Evolutionary conservation across 2,113 vertebrate species (phyloP), one percentile per base, ranked within the genome.

Genomic region (Oryzias celebensis): DNA sequence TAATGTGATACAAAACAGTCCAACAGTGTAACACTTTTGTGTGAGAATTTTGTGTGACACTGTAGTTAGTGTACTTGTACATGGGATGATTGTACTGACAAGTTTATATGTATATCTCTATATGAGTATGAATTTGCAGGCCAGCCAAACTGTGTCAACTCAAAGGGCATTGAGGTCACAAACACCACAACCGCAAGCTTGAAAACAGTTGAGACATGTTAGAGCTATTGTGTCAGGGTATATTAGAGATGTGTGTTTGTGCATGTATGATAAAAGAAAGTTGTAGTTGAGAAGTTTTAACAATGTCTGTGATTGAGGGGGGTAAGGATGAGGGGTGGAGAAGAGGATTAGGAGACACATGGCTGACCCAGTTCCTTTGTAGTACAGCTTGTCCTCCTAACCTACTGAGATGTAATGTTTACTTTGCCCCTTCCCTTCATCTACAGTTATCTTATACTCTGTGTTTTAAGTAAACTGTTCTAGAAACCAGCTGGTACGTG

Each of bases 341-440:
- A 46, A 49, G 49, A 50, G 71, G 81, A 75, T 66, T 64, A 65
- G 71, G 20, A 72, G 57, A 73, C 48, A 61, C 77, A 79, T 31
- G 48, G 48, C 62, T 83, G 83, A 86, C 82, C 83, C 69, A 85
- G n/a, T 78, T 85, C 52, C 47, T 55, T 70, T 71, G 68, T 80
- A 16, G 10, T 80, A 20, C 36, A 64, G 58, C 62, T 62, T 77
- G 74, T 77, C 69, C 76, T 20, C 71, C 75, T 80, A 65, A 82
- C 71, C 77, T 46, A 83, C 45, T 68, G 45, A 68, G 28, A 58
- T 60, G 5, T 5, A 2, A 59, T 53, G 50, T 63, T 78, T 72
- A 52, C 63, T 47, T 80, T 18, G 52, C 31, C 28, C 36, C 54
- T 61, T 70, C 6, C 16, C 18, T 44, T 57, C 8, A 65, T 47